Conservation (phyloP, 92 coral and sea anemone genomes). For the Galaxea fascicularis region DNA sequence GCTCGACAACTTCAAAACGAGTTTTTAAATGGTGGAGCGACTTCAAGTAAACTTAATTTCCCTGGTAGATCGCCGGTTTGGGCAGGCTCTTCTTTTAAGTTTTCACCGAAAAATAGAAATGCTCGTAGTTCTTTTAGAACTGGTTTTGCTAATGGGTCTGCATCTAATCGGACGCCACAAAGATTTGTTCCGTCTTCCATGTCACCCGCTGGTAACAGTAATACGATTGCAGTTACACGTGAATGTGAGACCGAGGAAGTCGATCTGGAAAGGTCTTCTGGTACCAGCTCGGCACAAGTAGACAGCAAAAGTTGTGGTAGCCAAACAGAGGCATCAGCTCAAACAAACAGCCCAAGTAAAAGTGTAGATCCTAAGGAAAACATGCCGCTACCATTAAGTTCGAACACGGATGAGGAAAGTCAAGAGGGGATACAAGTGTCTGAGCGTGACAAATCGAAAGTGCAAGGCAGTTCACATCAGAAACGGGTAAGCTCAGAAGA, state of each 20-base stretch:
- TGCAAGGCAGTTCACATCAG: conserved; percentile 3
- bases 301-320: background rate
- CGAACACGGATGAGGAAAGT: background rate
- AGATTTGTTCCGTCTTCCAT: background rate
- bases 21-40: conserved; percentile 7
- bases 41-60: background rate
- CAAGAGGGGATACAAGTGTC: background rate
- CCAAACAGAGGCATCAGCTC: conserved; percentile 7
- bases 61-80: conserved; percentile 17
- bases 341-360: conserved; percentile 1
- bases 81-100: background rate
- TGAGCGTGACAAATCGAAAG: conserved; percentile 7
- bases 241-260: conserved; percentile 8
- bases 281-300: conserved; percentile 6
- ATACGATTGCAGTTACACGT: background rate
- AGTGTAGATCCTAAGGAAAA: background rate
- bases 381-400: background rate
- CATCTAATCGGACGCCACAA: conserved; percentile 7
- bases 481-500: conserved; percentile 4
- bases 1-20: conserved; percentile 83
- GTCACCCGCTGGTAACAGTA: background rate
- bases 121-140: background rate
- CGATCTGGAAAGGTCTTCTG: background rate
- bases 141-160: background rate
- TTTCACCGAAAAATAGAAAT: background rate